Evolutionary conservation across 2,888 invertebrate species (phyloP).

Genomic region (Caenorhabditis sp.): DNA sequence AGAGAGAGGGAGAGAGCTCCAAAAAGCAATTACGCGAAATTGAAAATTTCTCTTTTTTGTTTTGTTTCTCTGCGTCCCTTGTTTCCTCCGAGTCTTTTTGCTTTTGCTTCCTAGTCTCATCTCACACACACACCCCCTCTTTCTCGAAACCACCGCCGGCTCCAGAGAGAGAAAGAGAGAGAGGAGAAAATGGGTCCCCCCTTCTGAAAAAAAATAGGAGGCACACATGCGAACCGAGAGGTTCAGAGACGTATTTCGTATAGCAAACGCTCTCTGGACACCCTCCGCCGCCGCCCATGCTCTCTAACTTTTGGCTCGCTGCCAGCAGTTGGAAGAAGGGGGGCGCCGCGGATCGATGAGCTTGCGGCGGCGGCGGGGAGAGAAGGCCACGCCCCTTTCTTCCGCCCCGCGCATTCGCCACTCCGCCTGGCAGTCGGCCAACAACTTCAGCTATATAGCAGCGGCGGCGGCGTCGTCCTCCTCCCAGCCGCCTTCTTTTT

Average conservation of each 20-base stretch:
- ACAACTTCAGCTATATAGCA: constrained; percentile 53
- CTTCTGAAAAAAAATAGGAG: not conserved
- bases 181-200: not conserved
- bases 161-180: not conserved
- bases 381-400: constrained; percentile 43
- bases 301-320: constrained; percentile 50
- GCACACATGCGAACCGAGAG: not conserved
- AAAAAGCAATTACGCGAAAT: constrained; percentile 64
- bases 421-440: constrained; percentile 51
- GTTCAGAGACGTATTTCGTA: constrained; percentile 58
- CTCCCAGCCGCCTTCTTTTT: constrained; percentile 1
- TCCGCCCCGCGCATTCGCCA: constrained; percentile 44
- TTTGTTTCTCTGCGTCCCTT: not conserved
- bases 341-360: constrained; percentile 60
- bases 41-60: constrained; percentile 47
- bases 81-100: not conserved
- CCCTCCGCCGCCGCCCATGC: constrained; percentile 11
- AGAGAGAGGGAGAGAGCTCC: constrained; percentile 13
- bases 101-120: not conserved
- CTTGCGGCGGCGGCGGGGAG: constrained; percentile 2
- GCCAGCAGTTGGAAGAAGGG: constrained; percentile 60
- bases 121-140: not conserved
- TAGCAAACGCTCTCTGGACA: constrained; percentile 27
- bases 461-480: not conserved
- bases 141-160: constrained; percentile 2